Evolutionary conservation across 1,140 invertebrate genomes (phyloP).

Genomic region (Drosophila erecta): DNA sequence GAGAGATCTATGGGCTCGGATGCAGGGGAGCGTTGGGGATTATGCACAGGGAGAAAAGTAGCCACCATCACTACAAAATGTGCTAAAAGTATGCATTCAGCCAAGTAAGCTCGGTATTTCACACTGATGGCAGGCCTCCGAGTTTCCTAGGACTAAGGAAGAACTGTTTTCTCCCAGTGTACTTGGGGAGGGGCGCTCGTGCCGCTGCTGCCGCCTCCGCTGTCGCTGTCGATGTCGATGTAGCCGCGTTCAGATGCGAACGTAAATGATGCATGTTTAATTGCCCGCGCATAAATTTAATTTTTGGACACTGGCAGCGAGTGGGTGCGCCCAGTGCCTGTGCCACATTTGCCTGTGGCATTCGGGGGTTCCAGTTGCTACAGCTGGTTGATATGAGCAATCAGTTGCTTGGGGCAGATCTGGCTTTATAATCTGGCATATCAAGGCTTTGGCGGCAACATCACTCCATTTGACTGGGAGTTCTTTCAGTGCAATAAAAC

Average conservation of each 20-base stretch:
- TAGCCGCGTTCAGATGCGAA: conserved; percentile 48
- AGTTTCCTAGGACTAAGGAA: too few species aligned
- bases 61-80: not conserved
- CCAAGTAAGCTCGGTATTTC: too few species aligned
- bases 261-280: conserved; percentile 83
- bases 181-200: conserved; percentile 35
- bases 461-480: conserved; percentile 6
- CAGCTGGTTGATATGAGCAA: conserved; percentile 29
- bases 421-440: conserved; percentile 16
- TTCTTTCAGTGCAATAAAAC: not conserved
- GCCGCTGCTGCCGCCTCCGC: conserved; percentile 69
- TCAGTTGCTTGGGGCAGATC: conserved; percentile 16
- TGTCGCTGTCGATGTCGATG: conserved; percentile 54
- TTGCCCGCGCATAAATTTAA: conserved; percentile 81
- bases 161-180: conserved; percentile 4
- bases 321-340: conserved; percentile 31
- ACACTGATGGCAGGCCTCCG: too few species aligned
- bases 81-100: too few species aligned
- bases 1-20: conserved; percentile 70
- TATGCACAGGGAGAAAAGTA: conserved; percentile 1
- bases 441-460: conserved; percentile 33
- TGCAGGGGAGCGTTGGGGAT: conserved; percentile 14
- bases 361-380: not conserved
- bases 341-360: conserved; percentile 67
- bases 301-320: conserved; percentile 51